Conservation (phyloP, 1,140 invertebrate genomes). For the Stegodyphus dumicola region DNA sequence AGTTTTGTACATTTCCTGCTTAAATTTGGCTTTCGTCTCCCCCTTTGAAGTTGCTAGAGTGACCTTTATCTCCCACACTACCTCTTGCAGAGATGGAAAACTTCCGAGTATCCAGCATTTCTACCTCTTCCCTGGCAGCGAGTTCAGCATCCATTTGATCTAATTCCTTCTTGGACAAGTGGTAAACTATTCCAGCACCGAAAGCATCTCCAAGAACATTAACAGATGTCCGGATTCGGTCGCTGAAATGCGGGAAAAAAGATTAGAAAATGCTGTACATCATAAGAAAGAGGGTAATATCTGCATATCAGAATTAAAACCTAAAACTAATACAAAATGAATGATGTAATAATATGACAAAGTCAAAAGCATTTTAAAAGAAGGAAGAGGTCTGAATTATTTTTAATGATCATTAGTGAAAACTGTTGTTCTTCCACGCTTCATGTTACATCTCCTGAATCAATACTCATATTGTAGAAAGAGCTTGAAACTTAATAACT, state of each 20-base stretch:
- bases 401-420: no score
- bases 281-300: no score
- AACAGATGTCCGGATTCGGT: constrained; percentile 95
- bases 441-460: no score
- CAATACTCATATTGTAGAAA: no score
- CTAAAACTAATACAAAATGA: no score
- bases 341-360: no score
- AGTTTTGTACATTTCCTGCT: not conserved
- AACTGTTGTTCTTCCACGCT: no score
- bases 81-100: constrained; percentile 45
- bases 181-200: constrained; percentile 92
- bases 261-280: no score
- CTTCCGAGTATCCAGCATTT: constrained; percentile 46
- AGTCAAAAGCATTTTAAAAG: no score
- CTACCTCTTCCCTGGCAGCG: constrained; percentile 45
- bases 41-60: constrained; percentile 13
- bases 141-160: constrained; percentile 68
- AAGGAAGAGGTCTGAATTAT: no score
- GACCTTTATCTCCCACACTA: constrained; percentile 28
- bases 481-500: no score
- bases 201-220: constrained; percentile 96
- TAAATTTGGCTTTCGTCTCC: constrained; percentile 48
- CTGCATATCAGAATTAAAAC: no score
- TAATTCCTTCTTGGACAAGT: constrained; percentile 86
- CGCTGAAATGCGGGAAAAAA: constrained; percentile 74